These are phyloP conservation scores for Cosmorhoe ocellata DNA, from an alignment of 2,888 invertebrate species.

Conservation along the genomic window DNA sequence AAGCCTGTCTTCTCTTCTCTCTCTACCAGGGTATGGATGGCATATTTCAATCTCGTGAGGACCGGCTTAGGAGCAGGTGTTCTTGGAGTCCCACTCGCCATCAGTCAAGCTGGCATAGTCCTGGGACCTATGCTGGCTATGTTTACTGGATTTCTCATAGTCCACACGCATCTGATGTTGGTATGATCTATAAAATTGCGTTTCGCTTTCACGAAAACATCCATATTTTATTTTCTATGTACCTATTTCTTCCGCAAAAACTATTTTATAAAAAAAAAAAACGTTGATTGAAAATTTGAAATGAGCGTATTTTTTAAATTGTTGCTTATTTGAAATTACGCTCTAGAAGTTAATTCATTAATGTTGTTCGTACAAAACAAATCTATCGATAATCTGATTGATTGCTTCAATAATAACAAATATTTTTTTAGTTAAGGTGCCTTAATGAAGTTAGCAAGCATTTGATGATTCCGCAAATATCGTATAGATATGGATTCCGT, in stretches of 20 bases:
- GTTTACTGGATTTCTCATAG: constrained; percentile 45
- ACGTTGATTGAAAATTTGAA: no score
- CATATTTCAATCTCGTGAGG: constrained; percentile 58
- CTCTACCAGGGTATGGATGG: constrained; percentile 56
- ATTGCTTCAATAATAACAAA: no score
- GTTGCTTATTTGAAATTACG: no score
- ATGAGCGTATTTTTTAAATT: no score
- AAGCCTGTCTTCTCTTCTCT: no score
- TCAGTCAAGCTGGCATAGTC: constrained; percentile 57
- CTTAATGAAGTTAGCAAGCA: constrained; percentile 56
- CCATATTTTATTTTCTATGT: no score
- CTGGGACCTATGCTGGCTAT: constrained; percentile 51
- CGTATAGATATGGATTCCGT: constrained; percentile 64
- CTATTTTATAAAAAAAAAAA: no score
- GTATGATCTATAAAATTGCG: no score
- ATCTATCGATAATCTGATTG: constrained; percentile 1
- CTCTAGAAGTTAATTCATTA: not conserved
- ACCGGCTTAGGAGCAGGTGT: constrained; percentile 54
- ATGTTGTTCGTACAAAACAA: not conserved
- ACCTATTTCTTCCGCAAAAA: no score
- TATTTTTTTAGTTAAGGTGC: constrained; percentile 49
- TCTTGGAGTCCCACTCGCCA: constrained; percentile 57
- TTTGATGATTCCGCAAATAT: constrained; percentile 52
- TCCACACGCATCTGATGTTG: constrained; percentile 53
- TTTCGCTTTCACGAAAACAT: no score